A percentile compares a stretch with the other conserved stretches of the same genome.
These are phyloP conservation scores for Drosophila saltans DNA, from an alignment of 1,140 invertebrate genomes.

Conservation along the genomic window DNA sequence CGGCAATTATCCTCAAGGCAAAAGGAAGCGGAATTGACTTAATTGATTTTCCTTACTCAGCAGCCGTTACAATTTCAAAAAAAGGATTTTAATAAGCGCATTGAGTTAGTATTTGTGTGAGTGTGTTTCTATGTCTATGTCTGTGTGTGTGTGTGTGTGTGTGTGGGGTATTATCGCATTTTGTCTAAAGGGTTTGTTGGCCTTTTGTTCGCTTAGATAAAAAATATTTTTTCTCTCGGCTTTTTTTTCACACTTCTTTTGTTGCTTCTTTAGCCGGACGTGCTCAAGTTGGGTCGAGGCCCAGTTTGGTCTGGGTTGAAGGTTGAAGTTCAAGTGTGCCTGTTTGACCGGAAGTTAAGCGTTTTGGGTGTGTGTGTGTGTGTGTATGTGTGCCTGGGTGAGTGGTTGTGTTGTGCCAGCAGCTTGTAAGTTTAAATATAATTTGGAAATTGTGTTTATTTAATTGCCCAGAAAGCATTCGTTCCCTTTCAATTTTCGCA, in stretches of 20 bases:
- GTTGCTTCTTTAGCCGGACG: constrained; percentile 54
- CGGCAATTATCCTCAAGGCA: constrained; percentile 72
- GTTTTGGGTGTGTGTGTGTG: constrained; percentile 24
- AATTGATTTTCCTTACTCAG: constrained; percentile 68
- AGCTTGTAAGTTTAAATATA: constrained; percentile 69
- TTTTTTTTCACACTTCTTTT: constrained; percentile 73
- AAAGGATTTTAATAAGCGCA: constrained; percentile 79
- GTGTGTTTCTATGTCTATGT: neutral
- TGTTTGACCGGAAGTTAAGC: constrained; percentile 70
- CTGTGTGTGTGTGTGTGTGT: constrained; percentile 13
- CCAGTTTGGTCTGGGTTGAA: constrained; percentile 50
- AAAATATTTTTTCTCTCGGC: constrained; percentile 57
- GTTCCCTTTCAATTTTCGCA: constrained; percentile 54
- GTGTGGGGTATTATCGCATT: constrained; percentile 39
- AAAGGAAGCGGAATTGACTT: constrained; percentile 76
- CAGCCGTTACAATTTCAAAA: constrained; percentile 67
- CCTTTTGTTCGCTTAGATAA: constrained; percentile 72
- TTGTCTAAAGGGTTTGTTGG: constrained; percentile 36
- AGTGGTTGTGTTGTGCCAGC: constrained; percentile 38
- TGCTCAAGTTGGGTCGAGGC: constrained; percentile 31
- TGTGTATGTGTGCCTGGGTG: constrained; percentile 22
- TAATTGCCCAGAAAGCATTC: constrained; percentile 74
- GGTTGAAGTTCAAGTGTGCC: constrained; percentile 62
- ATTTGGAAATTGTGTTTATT: constrained; percentile 82
- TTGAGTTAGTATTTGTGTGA: constrained; percentile 40